Conservation (phyloP, 2,113 vertebrate genomes). For the Callaeas wilsoni region DNA sequence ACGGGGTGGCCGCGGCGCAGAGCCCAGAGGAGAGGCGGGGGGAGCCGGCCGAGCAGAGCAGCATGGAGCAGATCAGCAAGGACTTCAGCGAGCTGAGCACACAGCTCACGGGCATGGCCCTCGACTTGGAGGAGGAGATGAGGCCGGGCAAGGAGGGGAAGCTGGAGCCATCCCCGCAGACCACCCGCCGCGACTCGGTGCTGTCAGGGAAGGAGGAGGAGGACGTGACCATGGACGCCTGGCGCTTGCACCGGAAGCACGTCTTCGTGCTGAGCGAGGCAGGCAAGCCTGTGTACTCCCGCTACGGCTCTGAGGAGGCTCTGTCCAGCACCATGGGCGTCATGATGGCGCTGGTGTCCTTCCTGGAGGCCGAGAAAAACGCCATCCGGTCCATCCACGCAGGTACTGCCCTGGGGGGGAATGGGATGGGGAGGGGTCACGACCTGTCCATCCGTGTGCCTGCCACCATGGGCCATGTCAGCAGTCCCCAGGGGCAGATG, state of each 20-base stretch:
- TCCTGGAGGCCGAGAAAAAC: constrained; percentile 91
- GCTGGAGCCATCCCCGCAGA: not conserved
- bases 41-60: constrained; percentile 4
- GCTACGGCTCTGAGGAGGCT: constrained; percentile 93
- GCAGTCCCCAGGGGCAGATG: not conserved
- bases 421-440: not conserved
- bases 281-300: constrained; percentile 94
- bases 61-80: constrained; percentile 77
- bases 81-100: constrained; percentile 79
- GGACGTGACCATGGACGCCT: constrained; percentile 82
- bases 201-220: constrained; percentile 73
- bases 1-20: not conserved
- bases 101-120: constrained; percentile 71
- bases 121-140: constrained; percentile 75
- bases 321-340: constrained; percentile 96
- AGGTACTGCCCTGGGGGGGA: constrained; percentile 66
- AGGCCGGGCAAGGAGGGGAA: constrained; percentile 67
- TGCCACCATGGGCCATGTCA: not conserved
- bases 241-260: constrained; percentile 91
- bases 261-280: constrained; percentile 96
- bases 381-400: constrained; percentile 94
- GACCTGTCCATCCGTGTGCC: fast-evolving
- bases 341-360: constrained; percentile 96
- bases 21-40: constrained; percentile 46
- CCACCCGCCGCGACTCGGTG: constrained; percentile 8